Percentiles rank a stretch among this genome's conserved stretches.
These are phyloP conservation scores for Eristalinus aeneus DNA, from an alignment of 2,888 invertebrate species.

Conservation along the genomic window DNA sequence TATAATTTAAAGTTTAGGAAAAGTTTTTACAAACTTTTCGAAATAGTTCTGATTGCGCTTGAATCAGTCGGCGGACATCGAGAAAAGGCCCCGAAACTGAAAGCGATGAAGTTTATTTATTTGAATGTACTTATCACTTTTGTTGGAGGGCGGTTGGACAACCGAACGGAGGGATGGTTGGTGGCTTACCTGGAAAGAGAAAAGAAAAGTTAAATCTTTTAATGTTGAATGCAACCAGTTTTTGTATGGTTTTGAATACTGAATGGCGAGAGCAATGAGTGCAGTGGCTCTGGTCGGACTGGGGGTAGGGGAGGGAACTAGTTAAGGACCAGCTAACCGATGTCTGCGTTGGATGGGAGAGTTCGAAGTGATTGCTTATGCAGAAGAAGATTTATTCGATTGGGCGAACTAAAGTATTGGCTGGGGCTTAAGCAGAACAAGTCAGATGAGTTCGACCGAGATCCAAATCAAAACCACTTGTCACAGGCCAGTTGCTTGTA, in stretches of 20 bases:
- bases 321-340: neutral
- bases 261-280: neutral
- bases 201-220: conserved; percentile 19
- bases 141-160: conserved; percentile 1
- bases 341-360: neutral
- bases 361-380: no score
- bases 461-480: no score
- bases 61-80: conserved; percentile 45
- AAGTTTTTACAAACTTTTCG: conserved; percentile 51
- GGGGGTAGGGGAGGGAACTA: neutral
- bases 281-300: neutral
- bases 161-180: neutral
- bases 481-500: no score
- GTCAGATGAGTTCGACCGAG: no score
- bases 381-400: no score
- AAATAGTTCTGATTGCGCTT: conserved; percentile 66
- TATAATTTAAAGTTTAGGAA: conserved; percentile 66
- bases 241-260: neutral
- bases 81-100: neutral
- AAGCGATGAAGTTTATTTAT: conserved; percentile 48
- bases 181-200: conserved; percentile 59
- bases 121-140: conserved; percentile 50
- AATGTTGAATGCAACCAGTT: conserved; percentile 2
- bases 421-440: no score
- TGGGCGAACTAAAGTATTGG: no score